phyloP scores from a whole-genome alignment of 1,140 invertebrate genomes.

The Neuroterus valhalla region DNA sequence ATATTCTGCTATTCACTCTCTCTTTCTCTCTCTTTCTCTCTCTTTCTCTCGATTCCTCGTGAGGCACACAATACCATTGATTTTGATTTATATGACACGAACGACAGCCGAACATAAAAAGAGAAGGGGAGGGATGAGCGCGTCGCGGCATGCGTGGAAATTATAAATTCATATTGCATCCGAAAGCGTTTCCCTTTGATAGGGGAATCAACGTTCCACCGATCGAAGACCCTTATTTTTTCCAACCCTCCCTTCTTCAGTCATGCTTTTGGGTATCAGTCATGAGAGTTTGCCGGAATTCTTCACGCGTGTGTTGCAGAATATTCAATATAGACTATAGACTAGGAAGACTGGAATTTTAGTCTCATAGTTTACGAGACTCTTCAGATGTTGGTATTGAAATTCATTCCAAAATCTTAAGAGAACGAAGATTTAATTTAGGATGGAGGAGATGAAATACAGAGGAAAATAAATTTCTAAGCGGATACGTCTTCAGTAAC shows the following conservation, averaged over 20 bases:
- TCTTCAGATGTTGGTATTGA: not conserved
- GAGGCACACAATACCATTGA: constrained; percentile 68
- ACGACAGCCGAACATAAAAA: constrained; percentile 63
- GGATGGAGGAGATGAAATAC: too few species aligned
- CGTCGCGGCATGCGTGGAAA: constrained; percentile 64
- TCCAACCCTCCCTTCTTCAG: constrained; percentile 40
- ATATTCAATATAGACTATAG: constrained; percentile 3
- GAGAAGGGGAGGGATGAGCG: constrained; percentile 53
- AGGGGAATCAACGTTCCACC: constrained; percentile 57
- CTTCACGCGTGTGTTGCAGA: not conserved
- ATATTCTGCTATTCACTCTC: constrained; percentile 43
- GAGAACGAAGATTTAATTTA: too few species aligned
- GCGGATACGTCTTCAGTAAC: too few species aligned
- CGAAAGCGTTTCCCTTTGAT: constrained; percentile 56
- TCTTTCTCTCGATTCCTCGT: constrained; percentile 44
- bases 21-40: constrained; percentile 42
- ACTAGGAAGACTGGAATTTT: not conserved
- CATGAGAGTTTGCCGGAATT: constrained; percentile 7
- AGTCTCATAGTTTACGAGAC: not conserved
- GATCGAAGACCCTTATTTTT: constrained; percentile 37
- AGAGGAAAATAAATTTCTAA: too few species aligned
- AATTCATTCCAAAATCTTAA: too few species aligned
- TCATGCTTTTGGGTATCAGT: constrained; percentile 12
- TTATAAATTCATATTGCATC: constrained; percentile 72
- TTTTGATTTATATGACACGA: constrained; percentile 75